phyloP scores from a whole-genome alignment of 2,797 vertebrate genomes.

The Emys orbicularis region DNA sequence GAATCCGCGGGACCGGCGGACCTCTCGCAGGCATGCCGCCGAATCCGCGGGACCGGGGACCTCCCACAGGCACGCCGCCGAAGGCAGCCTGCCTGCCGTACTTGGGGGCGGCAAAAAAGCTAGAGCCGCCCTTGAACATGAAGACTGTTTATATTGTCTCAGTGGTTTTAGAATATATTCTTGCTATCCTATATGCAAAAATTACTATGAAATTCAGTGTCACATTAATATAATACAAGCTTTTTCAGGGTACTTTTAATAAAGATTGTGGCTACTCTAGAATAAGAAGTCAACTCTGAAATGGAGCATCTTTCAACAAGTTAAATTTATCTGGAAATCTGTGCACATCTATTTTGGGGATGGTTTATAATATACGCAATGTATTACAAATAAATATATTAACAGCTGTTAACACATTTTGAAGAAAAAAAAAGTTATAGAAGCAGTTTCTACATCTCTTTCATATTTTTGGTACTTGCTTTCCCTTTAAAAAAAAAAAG shows the following conservation, averaged over 20 bases:
- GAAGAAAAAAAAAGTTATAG: neutral
- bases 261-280: no score
- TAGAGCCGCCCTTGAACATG: no score
- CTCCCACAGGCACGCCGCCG: no score
- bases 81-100: no score
- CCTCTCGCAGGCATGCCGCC: no score
- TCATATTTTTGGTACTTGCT: neutral
- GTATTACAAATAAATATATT: neutral
- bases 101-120: no score
- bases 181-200: constrained; percentile 10
- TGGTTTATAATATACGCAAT: neutral
- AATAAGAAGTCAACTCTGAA: no score
- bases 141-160: neutral
- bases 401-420: neutral
- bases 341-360: neutral
- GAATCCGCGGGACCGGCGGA: no score
- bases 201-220: neutral
- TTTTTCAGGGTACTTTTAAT: neutral
- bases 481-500: no score
- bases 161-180: neutral
- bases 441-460: neutral
- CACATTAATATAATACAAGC: neutral
- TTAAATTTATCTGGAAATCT: neutral
- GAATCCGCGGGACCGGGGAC: no score
- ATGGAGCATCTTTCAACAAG: no score